Base-by-base conservation (phyloP, 2,888 invertebrate genomes). In the Epistrophella euchroma region DNA sequence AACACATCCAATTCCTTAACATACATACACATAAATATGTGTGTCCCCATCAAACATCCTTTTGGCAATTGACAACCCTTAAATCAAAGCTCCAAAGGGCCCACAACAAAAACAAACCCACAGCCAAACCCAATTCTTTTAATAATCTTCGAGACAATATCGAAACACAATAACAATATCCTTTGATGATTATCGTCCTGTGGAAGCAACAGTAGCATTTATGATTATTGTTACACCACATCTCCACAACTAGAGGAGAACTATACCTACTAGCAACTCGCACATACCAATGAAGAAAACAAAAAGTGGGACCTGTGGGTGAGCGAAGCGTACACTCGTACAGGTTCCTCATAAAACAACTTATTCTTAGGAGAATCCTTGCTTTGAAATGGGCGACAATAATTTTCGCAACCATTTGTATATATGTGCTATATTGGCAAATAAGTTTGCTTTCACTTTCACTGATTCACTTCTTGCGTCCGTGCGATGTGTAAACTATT, bases 121-220 rank as follows among this genome's bases (percentile, higher is more conserved):
- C 43, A 64, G 28, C 72, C 79, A 90, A 88, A 89, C 90, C 91
- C 91, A 91, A 91, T 91, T 91, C 91, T 89, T 89, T 90, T 91
- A 91, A 91, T 91, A 91, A 91, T 91, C 91, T 91, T 91, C 91
- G 89, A 91, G 91, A 91, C 91, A 91, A 91, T 91, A 91, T 91
- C 90, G 91, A 90, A 91, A 90, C 89, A 89, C 90, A 89, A 91
- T 91, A 91, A 91, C 91, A 91, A 91, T 91, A 91, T 91, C 90
- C 91, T 91, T 91, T 91, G 91, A 91, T 91, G 91, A 91, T 91
- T 91, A 91, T 91, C 89, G 90, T 75, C 68, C 84, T 80, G 66
- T 76, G 82, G 77, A 88, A 86, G 89, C 89, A 90, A 88, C 90
- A 90, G 90, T 91, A 89, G 89, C 89, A 88, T 89, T 89, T 89